phyloP scores from a whole-genome alignment of 2,113 vertebrate genomes.

The Brevimyrus niger region DNA sequence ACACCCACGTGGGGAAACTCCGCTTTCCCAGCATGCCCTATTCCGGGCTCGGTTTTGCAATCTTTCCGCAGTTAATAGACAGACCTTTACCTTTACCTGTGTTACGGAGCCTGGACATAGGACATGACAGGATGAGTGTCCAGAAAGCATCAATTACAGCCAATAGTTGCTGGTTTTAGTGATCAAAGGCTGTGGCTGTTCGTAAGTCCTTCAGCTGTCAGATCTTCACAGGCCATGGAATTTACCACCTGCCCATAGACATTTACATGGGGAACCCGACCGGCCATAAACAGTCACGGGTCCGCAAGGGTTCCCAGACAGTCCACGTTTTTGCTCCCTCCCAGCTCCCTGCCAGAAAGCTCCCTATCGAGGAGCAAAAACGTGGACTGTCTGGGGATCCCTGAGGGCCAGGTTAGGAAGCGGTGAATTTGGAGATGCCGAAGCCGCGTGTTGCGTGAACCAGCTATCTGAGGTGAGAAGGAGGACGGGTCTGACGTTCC shows the following conservation, averaged over 20 bases:
- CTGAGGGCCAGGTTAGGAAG: background rate
- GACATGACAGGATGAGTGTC: background rate
- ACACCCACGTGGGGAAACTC: background rate
- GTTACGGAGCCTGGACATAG: background rate
- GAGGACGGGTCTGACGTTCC: background rate
- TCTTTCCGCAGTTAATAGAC: background rate
- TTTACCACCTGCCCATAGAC: background rate
- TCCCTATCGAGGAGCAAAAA: background rate
- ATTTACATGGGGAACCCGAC: background rate
- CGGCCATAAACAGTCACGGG: background rate
- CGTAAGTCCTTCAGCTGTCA: background rate
- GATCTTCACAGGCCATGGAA: background rate
- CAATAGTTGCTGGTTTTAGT: background rate
- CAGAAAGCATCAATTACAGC: background rate
- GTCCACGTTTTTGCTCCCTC: background rate
- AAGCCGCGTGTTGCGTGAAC: background rate
- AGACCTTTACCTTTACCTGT: background rate
- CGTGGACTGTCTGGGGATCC: background rate
- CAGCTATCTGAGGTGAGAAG: background rate
- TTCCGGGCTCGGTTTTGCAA: background rate
- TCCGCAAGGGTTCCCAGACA: background rate
- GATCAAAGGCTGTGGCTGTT: background rate
- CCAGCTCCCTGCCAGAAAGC: background rate
- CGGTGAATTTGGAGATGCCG: background rate
- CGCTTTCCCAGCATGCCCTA: background rate